phyloP scores from a whole-genome alignment of 1,140 invertebrate species.

The Belonocnema kinseyi region DNA sequence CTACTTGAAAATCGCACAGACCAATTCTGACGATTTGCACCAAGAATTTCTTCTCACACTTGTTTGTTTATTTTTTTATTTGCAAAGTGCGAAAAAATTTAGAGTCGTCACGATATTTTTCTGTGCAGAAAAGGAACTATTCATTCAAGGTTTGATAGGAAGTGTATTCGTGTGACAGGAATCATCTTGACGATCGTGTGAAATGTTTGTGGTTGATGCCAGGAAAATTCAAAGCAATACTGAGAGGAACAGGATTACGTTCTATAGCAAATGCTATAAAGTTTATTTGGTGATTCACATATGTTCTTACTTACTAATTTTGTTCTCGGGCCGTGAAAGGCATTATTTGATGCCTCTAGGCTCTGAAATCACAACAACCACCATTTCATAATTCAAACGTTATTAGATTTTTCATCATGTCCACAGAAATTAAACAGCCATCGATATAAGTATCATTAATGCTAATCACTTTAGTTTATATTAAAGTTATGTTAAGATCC shows the following conservation, averaged over 20 bases:
- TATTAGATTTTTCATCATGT: constrained; percentile 29
- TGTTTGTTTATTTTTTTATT: too few species aligned
- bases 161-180: constrained; percentile 20
- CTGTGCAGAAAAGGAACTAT: constrained; percentile 42
- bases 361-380: constrained; percentile 77
- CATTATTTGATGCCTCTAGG: constrained; percentile 77
- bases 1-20: constrained; percentile 61
- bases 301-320: constrained; percentile 77
- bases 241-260: constrained; percentile 51
- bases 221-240: constrained; percentile 55
- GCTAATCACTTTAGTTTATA: background rate
- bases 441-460: background rate
- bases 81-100: too few species aligned
- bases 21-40: constrained; percentile 54
- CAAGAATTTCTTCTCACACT: background rate
- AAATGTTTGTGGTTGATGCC: constrained; percentile 38
- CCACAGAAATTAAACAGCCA: constrained; percentile 26
- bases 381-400: constrained; percentile 63
- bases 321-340: constrained; percentile 76
- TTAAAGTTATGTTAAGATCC: background rate
- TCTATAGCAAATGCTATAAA: constrained; percentile 53
- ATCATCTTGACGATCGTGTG: constrained; percentile 39
- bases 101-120: constrained; percentile 52
- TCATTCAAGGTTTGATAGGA: constrained; percentile 30
- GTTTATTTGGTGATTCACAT: constrained; percentile 72